Conservation (phyloP, 2,888 invertebrate species). For the Muschampia plurimacula region DNA sequence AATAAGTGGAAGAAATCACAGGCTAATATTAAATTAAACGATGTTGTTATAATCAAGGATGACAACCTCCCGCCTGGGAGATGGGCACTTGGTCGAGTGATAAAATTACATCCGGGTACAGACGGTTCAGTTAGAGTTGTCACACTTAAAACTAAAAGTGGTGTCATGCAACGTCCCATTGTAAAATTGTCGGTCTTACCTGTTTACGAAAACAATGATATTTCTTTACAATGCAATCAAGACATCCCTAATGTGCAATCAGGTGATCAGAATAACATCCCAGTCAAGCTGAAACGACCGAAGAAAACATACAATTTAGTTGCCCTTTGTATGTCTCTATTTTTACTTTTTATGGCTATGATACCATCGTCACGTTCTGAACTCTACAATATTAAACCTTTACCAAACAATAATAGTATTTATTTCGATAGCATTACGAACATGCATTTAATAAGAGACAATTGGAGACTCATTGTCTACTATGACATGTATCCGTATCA, state of each 20-base stretch:
- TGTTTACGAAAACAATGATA: too few species aligned
- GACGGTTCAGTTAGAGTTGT: slow-evolving; percentile 16
- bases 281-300: too few species aligned
- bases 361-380: background rate
- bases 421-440: slow-evolving; percentile 16
- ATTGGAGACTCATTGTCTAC: slow-evolving; percentile 13
- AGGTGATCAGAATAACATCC: too few species aligned
- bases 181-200: background rate
- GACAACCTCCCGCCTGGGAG: slow-evolving; percentile 16
- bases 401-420: slow-evolving; percentile 1
- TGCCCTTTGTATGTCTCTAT: too few species aligned
- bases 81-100: slow-evolving; percentile 22
- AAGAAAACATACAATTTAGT: too few species aligned
- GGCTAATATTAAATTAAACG: slow-evolving; percentile 26
- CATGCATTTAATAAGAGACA: slow-evolving; percentile 11
- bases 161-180: slow-evolving; percentile 4
- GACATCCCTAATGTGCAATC: too few species aligned
- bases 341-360: too few species aligned
- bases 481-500: slow-evolving; percentile 11
- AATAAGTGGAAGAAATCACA: slow-evolving; percentile 25
- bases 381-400: background rate
- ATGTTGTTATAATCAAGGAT: slow-evolving; percentile 30
- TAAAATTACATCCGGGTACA: background rate
- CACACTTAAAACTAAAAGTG: slow-evolving; percentile 11
- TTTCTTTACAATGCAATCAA: too few species aligned